Evolutionary conservation across 2,113 vertebrate species (phyloP).

Genomic region (Zosterops borbonicus): DNA sequence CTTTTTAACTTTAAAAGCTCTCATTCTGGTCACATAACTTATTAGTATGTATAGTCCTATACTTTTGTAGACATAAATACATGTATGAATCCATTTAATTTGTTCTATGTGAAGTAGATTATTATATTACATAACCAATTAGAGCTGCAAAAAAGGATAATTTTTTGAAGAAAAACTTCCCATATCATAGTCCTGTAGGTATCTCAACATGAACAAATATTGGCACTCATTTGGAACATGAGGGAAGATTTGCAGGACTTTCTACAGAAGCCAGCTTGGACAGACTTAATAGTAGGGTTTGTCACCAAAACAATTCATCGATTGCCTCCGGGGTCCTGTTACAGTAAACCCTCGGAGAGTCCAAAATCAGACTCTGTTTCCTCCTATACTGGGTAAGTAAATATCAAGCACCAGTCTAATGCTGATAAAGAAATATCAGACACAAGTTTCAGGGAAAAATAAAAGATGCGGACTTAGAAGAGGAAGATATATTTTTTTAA

Average conservation of each 20-base stretch:
- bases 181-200: not conserved
- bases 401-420: not conserved
- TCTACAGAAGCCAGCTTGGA: not conserved
- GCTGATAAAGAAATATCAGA: not conserved
- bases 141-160: not conserved
- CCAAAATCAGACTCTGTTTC: not conserved
- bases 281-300: not conserved
- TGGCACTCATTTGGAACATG: accelerated
- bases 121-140: not conserved
- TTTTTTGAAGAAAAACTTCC: not conserved
- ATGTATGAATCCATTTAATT: not conserved
- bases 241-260: not conserved
- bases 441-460: not conserved
- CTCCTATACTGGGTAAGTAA: not conserved
- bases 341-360: accelerated
- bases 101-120: not conserved
- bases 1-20: not conserved
- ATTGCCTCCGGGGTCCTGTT: not conserved
- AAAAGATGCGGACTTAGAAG: not conserved
- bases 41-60: not conserved
- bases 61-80: not conserved
- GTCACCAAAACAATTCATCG: not conserved
- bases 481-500: not conserved
- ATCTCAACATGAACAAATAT: not conserved
- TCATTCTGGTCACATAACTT: not conserved